Conservation (phyloP, 2,113 vertebrate genomes). For the Anser cygnoides region DNA sequence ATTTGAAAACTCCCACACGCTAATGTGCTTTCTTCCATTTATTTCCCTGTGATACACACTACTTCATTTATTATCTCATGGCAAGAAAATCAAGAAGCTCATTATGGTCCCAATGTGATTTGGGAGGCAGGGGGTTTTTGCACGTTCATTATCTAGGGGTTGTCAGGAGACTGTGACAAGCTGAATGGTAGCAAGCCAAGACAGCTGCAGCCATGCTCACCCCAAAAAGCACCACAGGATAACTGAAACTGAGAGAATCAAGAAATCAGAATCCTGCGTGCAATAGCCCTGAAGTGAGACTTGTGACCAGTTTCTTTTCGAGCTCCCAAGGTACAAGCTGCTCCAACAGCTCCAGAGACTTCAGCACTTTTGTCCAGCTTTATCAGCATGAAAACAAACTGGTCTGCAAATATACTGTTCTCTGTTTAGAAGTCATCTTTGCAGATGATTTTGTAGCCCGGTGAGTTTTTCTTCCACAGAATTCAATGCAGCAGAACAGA, state of each 20-base stretch:
- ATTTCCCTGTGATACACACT: neutral
- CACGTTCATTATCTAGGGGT: neutral
- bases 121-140: neutral
- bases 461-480: neutral
- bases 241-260: neutral
- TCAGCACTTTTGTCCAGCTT: neutral
- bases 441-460: neutral
- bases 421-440: neutral
- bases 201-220: neutral
- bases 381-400: neutral
- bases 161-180: neutral
- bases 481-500: neutral
- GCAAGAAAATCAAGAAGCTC: constrained; percentile 11
- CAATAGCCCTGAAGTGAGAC: neutral
- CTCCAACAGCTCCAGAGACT: neutral
- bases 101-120: neutral
- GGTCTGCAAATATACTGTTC: neutral
- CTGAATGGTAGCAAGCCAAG: neutral
- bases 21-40: neutral
- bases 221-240: neutral
- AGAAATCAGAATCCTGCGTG: neutral
- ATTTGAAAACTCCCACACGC: constrained; percentile 24
- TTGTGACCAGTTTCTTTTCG: neutral
- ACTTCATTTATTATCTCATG: neutral
- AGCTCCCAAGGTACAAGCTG: neutral